phyloP scores from a whole-genome alignment of 2,113 vertebrate species.

The Sinosuthora webbiana region DNA sequence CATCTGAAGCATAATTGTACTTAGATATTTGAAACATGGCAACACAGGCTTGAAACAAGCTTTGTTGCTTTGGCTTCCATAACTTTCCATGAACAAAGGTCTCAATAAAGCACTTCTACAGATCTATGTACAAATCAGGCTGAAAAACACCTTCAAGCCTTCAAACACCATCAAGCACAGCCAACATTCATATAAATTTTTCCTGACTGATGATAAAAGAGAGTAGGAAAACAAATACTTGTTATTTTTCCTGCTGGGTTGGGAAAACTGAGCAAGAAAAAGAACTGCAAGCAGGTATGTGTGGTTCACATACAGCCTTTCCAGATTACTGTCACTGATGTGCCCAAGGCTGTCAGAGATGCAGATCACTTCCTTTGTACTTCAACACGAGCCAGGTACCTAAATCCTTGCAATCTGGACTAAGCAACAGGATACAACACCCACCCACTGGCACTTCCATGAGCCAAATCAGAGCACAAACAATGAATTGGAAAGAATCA shows the following conservation, averaged over 20 bases:
- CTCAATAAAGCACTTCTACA: background rate
- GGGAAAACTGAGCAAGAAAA: background rate
- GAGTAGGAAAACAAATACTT: background rate
- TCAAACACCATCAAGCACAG: background rate
- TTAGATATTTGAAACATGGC: background rate
- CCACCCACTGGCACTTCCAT: background rate
- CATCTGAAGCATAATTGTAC: background rate
- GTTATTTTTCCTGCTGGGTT: background rate
- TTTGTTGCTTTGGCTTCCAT: background rate
- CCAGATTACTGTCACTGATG: background rate
- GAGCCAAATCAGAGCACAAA: slow-evolving; percentile 21
- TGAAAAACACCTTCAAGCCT: slow-evolving; percentile 27
- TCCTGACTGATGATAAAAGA: background rate
- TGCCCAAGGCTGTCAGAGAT: background rate
- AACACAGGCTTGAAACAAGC: background rate
- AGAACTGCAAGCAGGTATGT: background rate
- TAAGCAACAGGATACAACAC: background rate
- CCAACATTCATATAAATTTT: background rate
- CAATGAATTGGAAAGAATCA: slow-evolving; percentile 14
- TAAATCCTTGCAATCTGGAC: background rate
- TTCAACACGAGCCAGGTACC: background rate
- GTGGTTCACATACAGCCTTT: background rate
- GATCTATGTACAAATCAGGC: background rate
- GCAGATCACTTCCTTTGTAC: background rate
- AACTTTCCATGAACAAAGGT: background rate